Evolutionary conservation across 1,140 invertebrate genomes (phyloP), one percentile per base, ranked within the genome.

Genomic region (Latrodectus geometricus): DNA sequence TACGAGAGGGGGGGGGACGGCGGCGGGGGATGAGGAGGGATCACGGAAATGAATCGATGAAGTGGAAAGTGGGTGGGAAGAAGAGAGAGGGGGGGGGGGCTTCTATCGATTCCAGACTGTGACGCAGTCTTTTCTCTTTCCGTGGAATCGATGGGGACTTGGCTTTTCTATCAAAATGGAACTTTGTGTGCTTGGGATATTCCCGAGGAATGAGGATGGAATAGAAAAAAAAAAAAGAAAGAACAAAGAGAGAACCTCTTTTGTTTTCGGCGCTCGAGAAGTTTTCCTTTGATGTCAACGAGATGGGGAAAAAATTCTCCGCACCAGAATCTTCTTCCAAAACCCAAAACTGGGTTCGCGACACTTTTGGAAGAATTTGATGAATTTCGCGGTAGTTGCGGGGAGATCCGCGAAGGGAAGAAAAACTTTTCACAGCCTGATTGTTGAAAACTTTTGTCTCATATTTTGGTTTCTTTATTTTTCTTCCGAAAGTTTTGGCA

Each of bases 61-160:
- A 78, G 23, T 49, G 23, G 49, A 78, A 21, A 48, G 54, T 78
- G 68, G 49, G 35, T 23, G 4, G 20, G 23, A 23, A 23, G 20
- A 21, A 20, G 35, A 66, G 35, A 50, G 8, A 49, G 61, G 23
- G 56, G 20, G 54, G 52, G 35, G 9, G 35, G 65, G 35, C 54
- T 3, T 17, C 54, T 68, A 78, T 78, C 76, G 76, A 78, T 78
- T 78, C 23, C 35, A 65, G 76, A 9, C n/a, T 23, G 73, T 78
- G 76, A 78, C 76, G 76, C 76, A 78, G 75, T 77, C 75, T 56
- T 77, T 61, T 23, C 54, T 35, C 76, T 56, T 48, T 78, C 76
- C 20, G 9, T 8, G 17, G 17, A 21, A n/a, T 23, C 21, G 68
- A 52, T 50, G 35, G 76, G 14, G 23, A 9, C 68, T 23, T 23